Conservation (phyloP, 2,797 vertebrate genomes). For the Tapirus indicus region DNA sequence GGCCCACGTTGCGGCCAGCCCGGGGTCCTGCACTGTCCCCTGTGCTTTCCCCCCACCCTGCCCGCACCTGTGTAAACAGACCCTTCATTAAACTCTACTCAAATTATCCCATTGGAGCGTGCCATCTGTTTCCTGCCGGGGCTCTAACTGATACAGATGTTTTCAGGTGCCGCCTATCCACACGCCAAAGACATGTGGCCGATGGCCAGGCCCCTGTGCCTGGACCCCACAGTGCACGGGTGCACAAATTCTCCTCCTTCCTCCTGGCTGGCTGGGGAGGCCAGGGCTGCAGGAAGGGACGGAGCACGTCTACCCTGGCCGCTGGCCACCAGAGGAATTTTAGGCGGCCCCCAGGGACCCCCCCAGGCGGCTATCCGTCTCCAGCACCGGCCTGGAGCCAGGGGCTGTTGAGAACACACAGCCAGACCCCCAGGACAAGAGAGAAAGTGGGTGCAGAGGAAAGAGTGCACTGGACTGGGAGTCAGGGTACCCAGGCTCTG, state of each 20-base stretch:
- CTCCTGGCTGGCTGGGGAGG: background rate
- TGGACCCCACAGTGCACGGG: background rate
- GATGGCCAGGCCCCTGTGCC: slow-evolving; percentile 3
- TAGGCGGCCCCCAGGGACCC: slow-evolving; percentile 63
- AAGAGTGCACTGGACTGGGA: background rate
- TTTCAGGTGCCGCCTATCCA: slow-evolving; percentile 36
- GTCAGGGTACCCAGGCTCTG: background rate
- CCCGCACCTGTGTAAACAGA: slow-evolving; percentile 52
- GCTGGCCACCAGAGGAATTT: slow-evolving; percentile 74
- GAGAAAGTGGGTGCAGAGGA: background rate
- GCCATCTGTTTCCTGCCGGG: slow-evolving; percentile 74
- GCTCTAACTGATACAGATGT: background rate
- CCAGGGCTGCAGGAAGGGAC: slow-evolving; percentile 60
- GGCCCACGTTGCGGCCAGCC: background rate
- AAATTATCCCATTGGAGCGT: background rate
- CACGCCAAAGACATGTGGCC: slow-evolving; percentile 34
- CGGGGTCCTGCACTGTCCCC: background rate
- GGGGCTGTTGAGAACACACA: background rate
- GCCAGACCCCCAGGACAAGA: background rate
- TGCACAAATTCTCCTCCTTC: background rate
- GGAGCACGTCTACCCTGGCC: slow-evolving; percentile 79
- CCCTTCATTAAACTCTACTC: background rate
- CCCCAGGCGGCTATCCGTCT: slow-evolving; percentile 70
- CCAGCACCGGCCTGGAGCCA: slow-evolving; percentile 69
- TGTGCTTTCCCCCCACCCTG: background rate